Percentiles rank a stretch among this genome's conserved stretches.
Evolutionary conservation across 2,797 vertebrate genomes (phyloP).

Genomic region (Lutjanus campechanus): DNA sequence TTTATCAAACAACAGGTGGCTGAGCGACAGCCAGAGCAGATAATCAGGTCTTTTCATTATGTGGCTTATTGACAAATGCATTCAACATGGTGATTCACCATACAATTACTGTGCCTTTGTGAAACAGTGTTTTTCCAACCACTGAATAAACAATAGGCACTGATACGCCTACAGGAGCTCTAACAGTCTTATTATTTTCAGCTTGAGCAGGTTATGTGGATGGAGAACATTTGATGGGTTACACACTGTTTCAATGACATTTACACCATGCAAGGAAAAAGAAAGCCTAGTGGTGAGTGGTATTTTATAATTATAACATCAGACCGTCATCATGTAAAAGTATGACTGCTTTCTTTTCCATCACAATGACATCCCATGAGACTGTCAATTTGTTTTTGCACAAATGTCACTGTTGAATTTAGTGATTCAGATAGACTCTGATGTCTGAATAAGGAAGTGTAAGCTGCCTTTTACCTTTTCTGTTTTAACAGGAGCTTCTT

Average conservation of each 20-base stretch:
- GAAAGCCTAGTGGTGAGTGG: background rate
- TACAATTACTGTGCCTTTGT: conserved; percentile 54
- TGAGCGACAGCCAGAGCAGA: conserved; percentile 39
- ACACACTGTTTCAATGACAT: background rate
- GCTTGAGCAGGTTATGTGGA: conserved; percentile 1
- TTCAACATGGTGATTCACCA: conserved; percentile 46
- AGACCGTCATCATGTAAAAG: background rate
- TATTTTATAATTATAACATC: background rate
- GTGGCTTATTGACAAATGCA: conserved; percentile 60
- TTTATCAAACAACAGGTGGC: conserved; percentile 66
- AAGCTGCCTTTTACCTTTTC: conserved; percentile 56
- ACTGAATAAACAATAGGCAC: conserved; percentile 37
- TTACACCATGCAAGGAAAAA: background rate
- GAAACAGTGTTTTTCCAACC: background rate
- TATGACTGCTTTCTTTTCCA: background rate
- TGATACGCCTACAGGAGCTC: conserved; percentile 37
- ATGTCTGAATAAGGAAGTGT: background rate
- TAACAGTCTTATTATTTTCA: background rate
- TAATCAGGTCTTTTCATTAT: conserved; percentile 62
- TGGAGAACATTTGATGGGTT: conserved; percentile 11
- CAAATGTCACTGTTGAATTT: background rate
- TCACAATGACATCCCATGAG: background rate
- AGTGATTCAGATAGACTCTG: background rate
- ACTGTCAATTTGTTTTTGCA: background rate
- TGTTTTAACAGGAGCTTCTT: conserved; percentile 33